A percentile compares a stretch with the other conserved stretches of the same genome.
These are phyloP conservation scores for Syngnathoides biaculeatus DNA, from an alignment of 2,113 vertebrate genomes.

Conservation along the genomic window DNA sequence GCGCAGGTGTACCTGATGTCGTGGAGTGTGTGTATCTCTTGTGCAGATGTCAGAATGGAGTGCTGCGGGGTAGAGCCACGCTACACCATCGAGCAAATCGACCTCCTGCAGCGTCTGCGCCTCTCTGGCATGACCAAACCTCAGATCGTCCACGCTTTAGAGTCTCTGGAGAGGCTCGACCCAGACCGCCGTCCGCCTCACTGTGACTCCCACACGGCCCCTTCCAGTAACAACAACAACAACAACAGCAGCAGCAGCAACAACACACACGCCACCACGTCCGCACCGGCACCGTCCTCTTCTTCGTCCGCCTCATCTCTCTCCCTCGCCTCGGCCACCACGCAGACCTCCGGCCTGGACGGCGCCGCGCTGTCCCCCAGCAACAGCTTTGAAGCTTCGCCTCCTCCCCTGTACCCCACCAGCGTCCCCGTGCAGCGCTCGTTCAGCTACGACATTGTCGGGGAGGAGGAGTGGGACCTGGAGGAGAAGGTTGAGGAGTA, in stretches of 20 bases:
- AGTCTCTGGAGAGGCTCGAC: constrained; percentile 79
- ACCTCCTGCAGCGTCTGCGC: constrained; percentile 79
- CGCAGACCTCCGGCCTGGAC: constrained; percentile 76
- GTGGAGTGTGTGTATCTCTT: background rate
- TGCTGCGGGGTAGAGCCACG: constrained; percentile 77
- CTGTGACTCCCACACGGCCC: constrained; percentile 61
- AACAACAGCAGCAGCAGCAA: no score
- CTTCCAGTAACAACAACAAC: constrained; percentile 39
- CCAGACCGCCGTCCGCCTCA: constrained; percentile 69
- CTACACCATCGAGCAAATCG: constrained; percentile 82
- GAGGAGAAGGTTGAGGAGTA: constrained; percentile 83
- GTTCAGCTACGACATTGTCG: constrained; percentile 76
- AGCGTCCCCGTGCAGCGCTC: constrained; percentile 69
- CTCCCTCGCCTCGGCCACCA: constrained; percentile 75
- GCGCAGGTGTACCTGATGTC: background rate
- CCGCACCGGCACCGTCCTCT: constrained; percentile 63
- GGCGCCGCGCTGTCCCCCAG: constrained; percentile 74
- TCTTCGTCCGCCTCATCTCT: constrained; percentile 76
- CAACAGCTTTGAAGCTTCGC: constrained; percentile 80
- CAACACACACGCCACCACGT: background rate
- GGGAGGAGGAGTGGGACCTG: constrained; percentile 80
- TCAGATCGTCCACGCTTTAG: constrained; percentile 78
- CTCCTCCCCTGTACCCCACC: constrained; percentile 74
- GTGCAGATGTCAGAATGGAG: constrained; percentile 74
- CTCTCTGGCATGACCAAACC: constrained; percentile 80